Base-by-base conservation (phyloP, 2,888 invertebrate genomes). In the Pheosia tremula region DNA sequence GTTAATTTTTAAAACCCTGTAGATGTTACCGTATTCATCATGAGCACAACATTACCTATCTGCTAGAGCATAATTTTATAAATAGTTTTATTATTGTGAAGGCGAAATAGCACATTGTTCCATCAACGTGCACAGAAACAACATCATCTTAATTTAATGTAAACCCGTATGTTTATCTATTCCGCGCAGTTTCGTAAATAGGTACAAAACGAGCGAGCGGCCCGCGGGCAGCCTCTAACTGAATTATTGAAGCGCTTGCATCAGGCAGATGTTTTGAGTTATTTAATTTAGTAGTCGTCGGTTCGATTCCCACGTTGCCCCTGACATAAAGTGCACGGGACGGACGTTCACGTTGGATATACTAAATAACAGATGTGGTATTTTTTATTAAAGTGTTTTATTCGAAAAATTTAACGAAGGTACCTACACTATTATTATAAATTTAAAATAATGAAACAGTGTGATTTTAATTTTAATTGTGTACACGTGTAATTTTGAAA, bases 201-300 rank as follows among this genome's bases (percentile, higher is more conserved):
- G 57, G 57, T 65, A 76, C 71, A 71, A 68, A 67, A 63, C 68
- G 59, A 68, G 58, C 67, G 61, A 64, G 58, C 56, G 57, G 58
- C n/a, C 50, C 6, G 43, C 43, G 54, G 57, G 37, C 50, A 57
- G 61, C 72, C 70, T 66, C 78, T 77, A 76, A 79, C 66, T 81
- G 71, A 80, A 80, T 82, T 80, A 80, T 80, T 75, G 63, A 71
- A 75, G 68, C 66, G 77, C 76, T 72, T 70, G 69, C 72, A 69
- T 63, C 60, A 50, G 66, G 69, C 72, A 72, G 75, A 77, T 78
- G 76, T 75, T 82, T 78, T 74, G 79, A 79, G 76, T 81, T 81
- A 83, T 83, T 81, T 76, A 75, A 82, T 83, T 80, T 80, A 73
- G 71, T 75, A 76, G 72, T 79, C 72, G 71, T 60, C 69, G 73